A percentile compares a stretch with the other conserved stretches of the same genome.
Evolutionary conservation across 2,888 invertebrate species (phyloP).

Genomic region (Eristalis tenax): DNA sequence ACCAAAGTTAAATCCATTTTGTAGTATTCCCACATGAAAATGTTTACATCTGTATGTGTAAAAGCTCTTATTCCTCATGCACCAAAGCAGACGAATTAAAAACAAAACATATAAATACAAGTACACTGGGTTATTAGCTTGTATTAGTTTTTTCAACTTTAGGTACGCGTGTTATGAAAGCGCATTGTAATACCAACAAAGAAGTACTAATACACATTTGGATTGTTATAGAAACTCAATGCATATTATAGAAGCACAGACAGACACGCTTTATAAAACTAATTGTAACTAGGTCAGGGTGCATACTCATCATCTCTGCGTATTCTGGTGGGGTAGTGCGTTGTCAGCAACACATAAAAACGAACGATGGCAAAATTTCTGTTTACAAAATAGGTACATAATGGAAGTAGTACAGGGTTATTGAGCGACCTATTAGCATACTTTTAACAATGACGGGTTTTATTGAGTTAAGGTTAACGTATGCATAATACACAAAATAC

Average conservation of each 20-base stretch:
- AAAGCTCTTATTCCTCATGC: slow-evolving; percentile 49
- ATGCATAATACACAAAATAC: slow-evolving; percentile 62
- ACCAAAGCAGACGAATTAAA: not conserved
- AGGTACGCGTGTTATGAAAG: slow-evolving; percentile 30
- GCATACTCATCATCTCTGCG: slow-evolving; percentile 74
- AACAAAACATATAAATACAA: not conserved
- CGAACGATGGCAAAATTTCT: slow-evolving; percentile 72
- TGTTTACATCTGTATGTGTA: slow-evolving; percentile 12
- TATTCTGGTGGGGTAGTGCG: slow-evolving; percentile 72
- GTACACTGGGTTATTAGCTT: slow-evolving; percentile 13
- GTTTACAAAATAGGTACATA: slow-evolving; percentile 70
- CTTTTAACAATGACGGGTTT: slow-evolving; percentile 78
- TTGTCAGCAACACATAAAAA: slow-evolving; percentile 74
- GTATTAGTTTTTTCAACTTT: slow-evolving; percentile 10
- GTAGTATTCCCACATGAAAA: slow-evolving; percentile 11
- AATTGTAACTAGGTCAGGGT: slow-evolving; percentile 80
- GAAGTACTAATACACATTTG: not conserved
- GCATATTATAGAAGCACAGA: slow-evolving; percentile 64
- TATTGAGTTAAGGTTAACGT: slow-evolving; percentile 78
- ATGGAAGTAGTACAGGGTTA: slow-evolving; percentile 80
- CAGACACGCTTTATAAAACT: slow-evolving; percentile 65
- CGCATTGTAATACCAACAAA: slow-evolving; percentile 25
- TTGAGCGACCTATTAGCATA: slow-evolving; percentile 80
- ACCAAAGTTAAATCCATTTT: not conserved
- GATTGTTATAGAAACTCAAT: slow-evolving; percentile 69